These are phyloP conservation scores for Hippolais icterina DNA, from an alignment of 2,113 vertebrate genomes.

Conservation along the genomic window DNA sequence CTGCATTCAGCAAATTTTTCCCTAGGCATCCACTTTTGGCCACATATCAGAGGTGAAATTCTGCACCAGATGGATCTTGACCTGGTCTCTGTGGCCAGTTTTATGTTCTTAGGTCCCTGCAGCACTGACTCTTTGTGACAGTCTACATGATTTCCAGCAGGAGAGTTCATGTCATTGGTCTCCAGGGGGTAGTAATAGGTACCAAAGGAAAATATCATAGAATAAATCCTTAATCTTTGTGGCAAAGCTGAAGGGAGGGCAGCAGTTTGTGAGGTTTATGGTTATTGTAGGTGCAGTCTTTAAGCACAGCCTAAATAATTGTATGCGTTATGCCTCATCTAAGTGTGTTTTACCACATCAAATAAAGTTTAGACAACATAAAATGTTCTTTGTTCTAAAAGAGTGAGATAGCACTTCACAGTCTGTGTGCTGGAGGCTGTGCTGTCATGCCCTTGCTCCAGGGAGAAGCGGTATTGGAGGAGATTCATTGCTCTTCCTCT, in stretches of 20 bases:
- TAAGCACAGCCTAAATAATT: neutral
- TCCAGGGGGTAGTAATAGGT: neutral
- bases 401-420: neutral
- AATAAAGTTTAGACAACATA: neutral
- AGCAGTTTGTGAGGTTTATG: neutral
- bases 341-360: neutral
- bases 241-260: neutral
- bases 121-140: neutral
- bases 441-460: neutral
- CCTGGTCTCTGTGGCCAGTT: neutral
- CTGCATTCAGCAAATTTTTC: neutral
- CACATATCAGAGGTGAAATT: neutral
- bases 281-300: neutral
- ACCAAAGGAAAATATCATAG: neutral
- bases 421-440: neutral
- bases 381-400: neutral
- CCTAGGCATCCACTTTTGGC: neutral
- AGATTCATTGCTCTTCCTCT: neutral
- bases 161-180: neutral
- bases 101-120: neutral
- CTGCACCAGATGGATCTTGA: neutral
- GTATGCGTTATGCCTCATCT: neutral
- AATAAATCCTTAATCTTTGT: neutral
- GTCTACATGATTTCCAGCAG: neutral
- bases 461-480: neutral